Evolutionary conservation across 2,797 vertebrate genomes (phyloP).

Genomic region (Pangasius djambal): DNA sequence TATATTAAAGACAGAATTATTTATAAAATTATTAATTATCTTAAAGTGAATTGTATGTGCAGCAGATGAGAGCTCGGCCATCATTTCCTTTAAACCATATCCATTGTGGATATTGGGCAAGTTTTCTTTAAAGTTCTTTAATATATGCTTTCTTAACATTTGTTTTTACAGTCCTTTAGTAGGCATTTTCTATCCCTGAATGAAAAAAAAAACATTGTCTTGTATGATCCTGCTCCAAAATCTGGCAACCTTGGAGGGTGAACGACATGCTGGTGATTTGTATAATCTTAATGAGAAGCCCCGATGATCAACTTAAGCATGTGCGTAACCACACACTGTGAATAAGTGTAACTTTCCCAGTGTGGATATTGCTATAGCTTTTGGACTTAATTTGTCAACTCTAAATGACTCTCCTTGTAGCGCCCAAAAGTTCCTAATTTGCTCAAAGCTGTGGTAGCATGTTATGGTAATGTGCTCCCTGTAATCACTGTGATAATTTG

Average conservation of each 20-base stretch:
- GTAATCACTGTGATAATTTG: slow-evolving; percentile 34
- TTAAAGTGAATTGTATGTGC: background rate
- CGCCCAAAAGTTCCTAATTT: background rate
- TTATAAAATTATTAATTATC: background rate
- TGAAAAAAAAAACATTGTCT: background rate
- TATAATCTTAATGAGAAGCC: background rate
- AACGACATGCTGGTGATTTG: background rate
- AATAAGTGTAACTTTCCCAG: background rate
- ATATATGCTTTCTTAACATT: background rate
- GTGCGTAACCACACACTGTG: background rate
- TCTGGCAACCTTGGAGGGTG: background rate
- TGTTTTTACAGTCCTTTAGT: background rate
- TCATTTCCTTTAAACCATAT: background rate
- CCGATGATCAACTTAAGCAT: background rate
- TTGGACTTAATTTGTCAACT: background rate
- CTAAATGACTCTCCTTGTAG: background rate
- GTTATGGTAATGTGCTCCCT: slow-evolving; percentile 33
- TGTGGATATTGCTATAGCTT: background rate
- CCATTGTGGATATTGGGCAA: background rate
- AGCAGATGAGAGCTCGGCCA: background rate
- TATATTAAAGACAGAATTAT: background rate
- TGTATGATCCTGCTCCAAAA: background rate
- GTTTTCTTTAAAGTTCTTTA: background rate
- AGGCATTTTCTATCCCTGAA: background rate
- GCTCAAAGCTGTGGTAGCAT: background rate